Percentiles rank a stretch among this genome's conserved stretches.
These are phyloP conservation scores for Platichthys flesus DNA, from an alignment of 2,113 vertebrate genomes.

Conservation along the genomic window DNA sequence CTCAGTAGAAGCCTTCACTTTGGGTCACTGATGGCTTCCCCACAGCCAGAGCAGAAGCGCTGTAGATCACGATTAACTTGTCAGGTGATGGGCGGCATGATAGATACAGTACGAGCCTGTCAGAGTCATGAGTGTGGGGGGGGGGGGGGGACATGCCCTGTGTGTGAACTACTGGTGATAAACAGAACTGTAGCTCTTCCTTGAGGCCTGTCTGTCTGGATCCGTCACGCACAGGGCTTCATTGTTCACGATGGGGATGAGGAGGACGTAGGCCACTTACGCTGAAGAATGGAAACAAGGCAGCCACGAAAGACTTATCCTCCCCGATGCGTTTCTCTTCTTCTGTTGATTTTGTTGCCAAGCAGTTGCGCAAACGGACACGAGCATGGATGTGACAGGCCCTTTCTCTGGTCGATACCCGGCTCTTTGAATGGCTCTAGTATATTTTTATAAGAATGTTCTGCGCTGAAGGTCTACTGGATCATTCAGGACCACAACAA, in stretches of 20 bases:
- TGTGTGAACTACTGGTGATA: slow-evolving; percentile 47
- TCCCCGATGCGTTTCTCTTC: slow-evolving; percentile 31
- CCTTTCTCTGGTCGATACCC: neutral
- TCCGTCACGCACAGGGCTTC: slow-evolving; percentile 32
- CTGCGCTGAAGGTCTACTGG: neutral
- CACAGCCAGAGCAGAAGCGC: neutral
- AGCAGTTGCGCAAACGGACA: slow-evolving; percentile 14
- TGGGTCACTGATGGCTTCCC: neutral
- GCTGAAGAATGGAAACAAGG: slow-evolving; percentile 39
- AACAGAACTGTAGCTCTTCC: slow-evolving; percentile 53
- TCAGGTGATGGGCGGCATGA: slow-evolving; percentile 28
- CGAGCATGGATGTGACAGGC: neutral
- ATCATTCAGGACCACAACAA: neutral
- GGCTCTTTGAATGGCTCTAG: neutral
- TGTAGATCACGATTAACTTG: slow-evolving; percentile 31
- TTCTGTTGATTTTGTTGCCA: slow-evolving; percentile 7
- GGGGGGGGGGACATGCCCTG: slow-evolving; percentile 37
- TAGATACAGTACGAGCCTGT: slow-evolving; percentile 27
- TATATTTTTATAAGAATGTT: slow-evolving; percentile 8
- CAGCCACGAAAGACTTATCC: slow-evolving; percentile 41
- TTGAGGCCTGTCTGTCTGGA: slow-evolving; percentile 36
- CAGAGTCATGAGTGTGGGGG: slow-evolving; percentile 36
- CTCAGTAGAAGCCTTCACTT: neutral
- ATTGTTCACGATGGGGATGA: slow-evolving; percentile 26
- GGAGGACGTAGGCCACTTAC: slow-evolving; percentile 4